These are phyloP conservation scores for Stomatorhinus walkeri DNA, from an alignment of 2,797 vertebrate species.

Conservation along the genomic window DNA sequence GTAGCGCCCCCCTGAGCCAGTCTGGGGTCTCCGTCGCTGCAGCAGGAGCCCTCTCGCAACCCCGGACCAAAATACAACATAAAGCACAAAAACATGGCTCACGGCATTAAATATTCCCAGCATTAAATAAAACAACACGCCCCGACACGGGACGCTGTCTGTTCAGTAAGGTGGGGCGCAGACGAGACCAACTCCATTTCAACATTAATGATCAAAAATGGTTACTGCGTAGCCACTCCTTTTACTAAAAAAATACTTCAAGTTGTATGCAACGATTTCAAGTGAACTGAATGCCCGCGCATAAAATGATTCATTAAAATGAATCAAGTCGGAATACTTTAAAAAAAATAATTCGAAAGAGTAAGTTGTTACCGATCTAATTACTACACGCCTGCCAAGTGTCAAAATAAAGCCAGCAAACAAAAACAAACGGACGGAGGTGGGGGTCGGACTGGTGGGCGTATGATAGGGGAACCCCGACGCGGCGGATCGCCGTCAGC, in stretches of 20 bases:
- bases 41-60: constrained; percentile 10
- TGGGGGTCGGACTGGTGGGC: background rate
- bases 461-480: constrained; percentile 7
- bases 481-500: background rate
- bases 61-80: background rate
- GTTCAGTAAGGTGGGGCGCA: background rate
- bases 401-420: constrained; percentile 9
- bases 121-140: background rate
- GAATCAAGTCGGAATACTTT: background rate
- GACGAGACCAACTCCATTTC: background rate
- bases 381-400: background rate
- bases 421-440: background rate
- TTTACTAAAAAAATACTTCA: background rate
- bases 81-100: background rate
- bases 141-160: background rate
- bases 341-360: background rate
- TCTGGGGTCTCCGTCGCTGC: background rate
- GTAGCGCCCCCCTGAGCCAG: constrained; percentile 56
- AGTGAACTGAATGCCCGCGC: background rate
- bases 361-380: background rate
- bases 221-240: background rate
- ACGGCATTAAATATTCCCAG: background rate
- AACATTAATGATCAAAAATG: background rate
- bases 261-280: background rate
- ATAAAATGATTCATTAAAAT: background rate